Percentiles rank a stretch among this genome's conserved stretches.
Evolutionary conservation across 92 coral and sea anemone species (phyloP).

Genomic region (Epizoanthus illoricatus): DNA sequence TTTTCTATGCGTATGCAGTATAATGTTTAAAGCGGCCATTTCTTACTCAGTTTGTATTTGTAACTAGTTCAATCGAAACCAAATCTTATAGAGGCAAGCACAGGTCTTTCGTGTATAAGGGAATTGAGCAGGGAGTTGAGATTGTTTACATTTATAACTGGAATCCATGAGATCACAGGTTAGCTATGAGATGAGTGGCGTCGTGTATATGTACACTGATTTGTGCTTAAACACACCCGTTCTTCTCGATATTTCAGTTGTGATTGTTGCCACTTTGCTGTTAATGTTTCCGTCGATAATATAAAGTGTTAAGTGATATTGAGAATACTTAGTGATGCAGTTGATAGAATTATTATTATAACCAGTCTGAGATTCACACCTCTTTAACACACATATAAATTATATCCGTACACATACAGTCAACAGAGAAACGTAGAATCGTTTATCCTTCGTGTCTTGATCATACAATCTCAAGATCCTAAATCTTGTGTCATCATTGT

Average conservation of each 20-base stretch:
- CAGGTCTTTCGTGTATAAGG: not conserved
- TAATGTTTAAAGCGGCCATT: not conserved
- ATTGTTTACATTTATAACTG: slow-evolving; percentile 2
- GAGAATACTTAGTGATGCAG: not conserved
- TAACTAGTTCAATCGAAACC: not conserved
- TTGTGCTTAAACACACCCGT: not conserved
- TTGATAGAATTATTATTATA: not conserved
- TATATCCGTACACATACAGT: not conserved
- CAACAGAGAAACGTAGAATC: not conserved
- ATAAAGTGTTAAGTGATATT: not conserved
- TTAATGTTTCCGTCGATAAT: too few relatives aligned
- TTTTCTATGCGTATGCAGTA: not conserved
- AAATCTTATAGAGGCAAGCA: not conserved
- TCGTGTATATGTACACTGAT: not conserved
- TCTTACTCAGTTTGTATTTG: not conserved
- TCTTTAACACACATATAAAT: not conserved
- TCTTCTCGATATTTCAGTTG: too few relatives aligned
- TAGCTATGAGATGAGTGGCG: not conserved
- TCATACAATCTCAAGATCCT: not conserved
- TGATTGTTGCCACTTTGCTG: too few relatives aligned
- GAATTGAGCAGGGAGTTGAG: not conserved
- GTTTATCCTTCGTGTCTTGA: too few relatives aligned
- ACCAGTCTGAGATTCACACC: not conserved
- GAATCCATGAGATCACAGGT: slow-evolving; percentile 37
- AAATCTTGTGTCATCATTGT: not conserved